phyloP scores from a whole-genome alignment of 2,113 vertebrate genomes.

The Pleuronectes platessa region DNA sequence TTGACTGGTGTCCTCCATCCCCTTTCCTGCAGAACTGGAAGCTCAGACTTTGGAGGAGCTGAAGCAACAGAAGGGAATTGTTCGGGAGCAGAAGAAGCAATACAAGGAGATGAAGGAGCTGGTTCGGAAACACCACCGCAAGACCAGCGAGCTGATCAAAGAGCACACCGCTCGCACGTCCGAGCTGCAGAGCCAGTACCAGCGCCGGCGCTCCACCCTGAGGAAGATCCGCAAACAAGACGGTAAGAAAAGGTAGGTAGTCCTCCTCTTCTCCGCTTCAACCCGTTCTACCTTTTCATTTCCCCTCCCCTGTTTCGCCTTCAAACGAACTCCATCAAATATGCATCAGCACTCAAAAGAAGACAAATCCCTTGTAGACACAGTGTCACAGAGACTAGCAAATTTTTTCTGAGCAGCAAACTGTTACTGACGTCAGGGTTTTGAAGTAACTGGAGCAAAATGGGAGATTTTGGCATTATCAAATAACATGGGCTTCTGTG shows the following conservation, averaged over 20 bases:
- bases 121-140: slow-evolving; percentile 94
- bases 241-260: slow-evolving; percentile 95
- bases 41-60: slow-evolving; percentile 94
- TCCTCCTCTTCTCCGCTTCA: slow-evolving; percentile 17
- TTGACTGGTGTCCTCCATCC: not conserved
- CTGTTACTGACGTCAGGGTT: not conserved
- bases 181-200: slow-evolving; percentile 90
- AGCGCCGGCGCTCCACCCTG: slow-evolving; percentile 86
- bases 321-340: not conserved
- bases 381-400: too few relatives aligned
- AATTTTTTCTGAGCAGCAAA: not conserved
- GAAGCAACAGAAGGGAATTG: slow-evolving; percentile 94
- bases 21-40: slow-evolving; percentile 85
- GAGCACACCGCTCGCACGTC: slow-evolving; percentile 91
- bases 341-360: too few relatives aligned
- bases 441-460: not conserved
- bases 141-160: slow-evolving; percentile 94
- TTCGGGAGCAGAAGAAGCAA: slow-evolving; percentile 95
- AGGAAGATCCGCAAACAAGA: slow-evolving; percentile 92
- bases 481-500: not conserved
- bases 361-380: too few relatives aligned
- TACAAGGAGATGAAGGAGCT: slow-evolving; percentile 99
- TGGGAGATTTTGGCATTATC: not conserved
- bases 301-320: not conserved
- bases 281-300: not conserved